These are phyloP conservation scores for Mastigias papua DNA, from an alignment of 30 jellyfish, hydroid and myxozoan genomes.

Conservation along the genomic window DNA sequence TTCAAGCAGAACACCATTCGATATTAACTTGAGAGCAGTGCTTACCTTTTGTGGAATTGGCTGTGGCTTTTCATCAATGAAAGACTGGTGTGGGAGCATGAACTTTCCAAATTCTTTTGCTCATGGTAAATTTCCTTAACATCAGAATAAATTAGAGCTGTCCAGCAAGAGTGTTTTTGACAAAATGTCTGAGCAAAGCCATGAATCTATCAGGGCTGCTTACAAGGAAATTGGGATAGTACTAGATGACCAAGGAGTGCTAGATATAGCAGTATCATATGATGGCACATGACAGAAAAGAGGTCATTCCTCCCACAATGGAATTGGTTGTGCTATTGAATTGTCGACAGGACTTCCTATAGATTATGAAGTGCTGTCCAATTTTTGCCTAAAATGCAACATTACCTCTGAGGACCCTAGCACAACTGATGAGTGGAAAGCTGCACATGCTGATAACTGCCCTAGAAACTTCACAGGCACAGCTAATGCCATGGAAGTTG, in stretches of 20 bases:
- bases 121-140: not conserved
- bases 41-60: not conserved
- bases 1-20: not conserved
- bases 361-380: constrained; percentile 49
- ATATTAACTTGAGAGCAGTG: not conserved
- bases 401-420: not conserved
- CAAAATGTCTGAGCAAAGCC: not conserved
- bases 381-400: constrained; percentile 15
- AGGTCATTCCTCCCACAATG: constrained; percentile 66
- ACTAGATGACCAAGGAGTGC: constrained; percentile 7
- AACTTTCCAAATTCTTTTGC: not conserved
- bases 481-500: constrained; percentile 48
- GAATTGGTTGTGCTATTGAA: constrained; percentile 56
- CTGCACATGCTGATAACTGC: constrained; percentile 16
- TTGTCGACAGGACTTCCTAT: constrained; percentile 22
- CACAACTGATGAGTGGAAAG: constrained; percentile 16
- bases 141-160: not conserved
- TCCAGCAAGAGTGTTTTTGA: not conserved
- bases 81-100: not conserved
- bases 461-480: constrained; percentile 37
- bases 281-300: constrained; percentile 69
- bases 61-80: not conserved
- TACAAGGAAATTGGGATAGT: constrained; percentile 2
- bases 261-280: constrained; percentile 48
- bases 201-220: not conserved